A percentile compares a stretch with the other conserved stretches of the same genome.
phyloP scores from a whole-genome alignment of 1,140 invertebrate genomes.

The Hormaphis cornu region DNA sequence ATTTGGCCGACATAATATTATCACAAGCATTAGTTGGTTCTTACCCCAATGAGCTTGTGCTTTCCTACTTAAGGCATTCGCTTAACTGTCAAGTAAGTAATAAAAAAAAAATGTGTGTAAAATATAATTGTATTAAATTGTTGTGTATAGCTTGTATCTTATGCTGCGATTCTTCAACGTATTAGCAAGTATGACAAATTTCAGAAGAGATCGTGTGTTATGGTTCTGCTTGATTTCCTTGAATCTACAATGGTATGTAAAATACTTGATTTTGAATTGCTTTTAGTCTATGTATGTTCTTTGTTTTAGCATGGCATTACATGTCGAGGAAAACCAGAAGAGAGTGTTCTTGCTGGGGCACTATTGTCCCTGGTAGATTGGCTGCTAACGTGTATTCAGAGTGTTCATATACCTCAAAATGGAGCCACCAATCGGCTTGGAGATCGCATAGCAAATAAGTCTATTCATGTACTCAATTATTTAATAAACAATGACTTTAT shows the following conservation, averaged over 20 bases:
- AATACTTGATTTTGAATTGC: slow-evolving; percentile 43
- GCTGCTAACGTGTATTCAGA: slow-evolving; percentile 65
- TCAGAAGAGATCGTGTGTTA: slow-evolving; percentile 78
- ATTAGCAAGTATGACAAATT: slow-evolving; percentile 83
- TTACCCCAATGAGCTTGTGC: slow-evolving; percentile 77
- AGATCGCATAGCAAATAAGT: slow-evolving; percentile 24
- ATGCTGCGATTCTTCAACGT: slow-evolving; percentile 75
- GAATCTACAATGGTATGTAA: slow-evolving; percentile 63
- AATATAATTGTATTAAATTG: neutral
- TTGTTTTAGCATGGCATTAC: slow-evolving; percentile 47
- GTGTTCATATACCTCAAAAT: slow-evolving; percentile 44
- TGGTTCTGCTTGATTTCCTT: slow-evolving; percentile 74
- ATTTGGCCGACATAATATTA: slow-evolving; percentile 82
- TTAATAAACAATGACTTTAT: slow-evolving; percentile 65
- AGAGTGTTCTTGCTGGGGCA: slow-evolving; percentile 62
- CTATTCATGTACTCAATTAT: slow-evolving; percentile 35
- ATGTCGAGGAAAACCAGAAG: slow-evolving; percentile 68
- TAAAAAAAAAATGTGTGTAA: neutral
- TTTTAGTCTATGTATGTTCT: slow-evolving; percentile 7
- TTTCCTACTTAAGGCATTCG: slow-evolving; percentile 87
- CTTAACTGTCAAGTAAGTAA: slow-evolving; percentile 61
- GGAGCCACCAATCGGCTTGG: slow-evolving; percentile 41
- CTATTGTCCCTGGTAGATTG: slow-evolving; percentile 67
- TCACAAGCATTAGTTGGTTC: slow-evolving; percentile 86
- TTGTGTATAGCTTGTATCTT: slow-evolving; percentile 62